phyloP scores from a whole-genome alignment of 2,797 vertebrate species.

The Microchirus variegatus region DNA sequence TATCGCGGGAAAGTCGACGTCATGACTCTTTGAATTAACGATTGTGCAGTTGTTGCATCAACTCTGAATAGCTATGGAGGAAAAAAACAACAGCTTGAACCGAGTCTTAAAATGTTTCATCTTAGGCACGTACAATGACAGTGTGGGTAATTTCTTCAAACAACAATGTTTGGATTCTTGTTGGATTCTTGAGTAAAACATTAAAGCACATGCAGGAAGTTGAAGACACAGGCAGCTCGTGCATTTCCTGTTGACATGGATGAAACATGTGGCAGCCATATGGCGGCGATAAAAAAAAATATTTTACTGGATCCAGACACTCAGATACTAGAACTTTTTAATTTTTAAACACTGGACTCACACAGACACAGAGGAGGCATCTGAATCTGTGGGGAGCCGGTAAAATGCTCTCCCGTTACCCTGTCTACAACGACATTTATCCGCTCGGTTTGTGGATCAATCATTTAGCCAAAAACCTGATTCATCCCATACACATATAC shows the following conservation, averaged over 20 bases:
- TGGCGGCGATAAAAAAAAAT: constrained; percentile 1
- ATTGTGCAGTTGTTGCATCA: constrained; percentile 19
- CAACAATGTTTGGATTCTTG: not conserved
- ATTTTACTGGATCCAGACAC: constrained; percentile 7
- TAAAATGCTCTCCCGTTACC: too few species aligned
- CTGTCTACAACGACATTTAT: too few species aligned
- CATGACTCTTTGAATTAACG: constrained; percentile 15
- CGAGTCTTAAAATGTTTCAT: not conserved
- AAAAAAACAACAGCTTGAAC: not conserved
- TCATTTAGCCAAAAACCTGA: too few species aligned
- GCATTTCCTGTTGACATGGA: constrained; percentile 29
- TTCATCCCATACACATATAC: too few species aligned
- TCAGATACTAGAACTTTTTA: not conserved
- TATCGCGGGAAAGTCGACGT: constrained; percentile 14
- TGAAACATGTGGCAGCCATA: constrained; percentile 41
- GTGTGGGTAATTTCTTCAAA: not conserved
- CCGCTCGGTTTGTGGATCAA: too few species aligned
- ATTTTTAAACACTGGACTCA: too few species aligned
- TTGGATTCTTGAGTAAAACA: too few species aligned
- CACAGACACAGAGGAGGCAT: too few species aligned
- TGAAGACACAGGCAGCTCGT: constrained; percentile 3
- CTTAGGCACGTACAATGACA: not conserved
- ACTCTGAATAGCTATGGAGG: not conserved
- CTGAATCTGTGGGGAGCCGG: too few species aligned
- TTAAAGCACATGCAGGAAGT: constrained; percentile 35